Evolutionary conservation across 2,113 vertebrate species (phyloP).

Genomic region (Columba livia): DNA sequence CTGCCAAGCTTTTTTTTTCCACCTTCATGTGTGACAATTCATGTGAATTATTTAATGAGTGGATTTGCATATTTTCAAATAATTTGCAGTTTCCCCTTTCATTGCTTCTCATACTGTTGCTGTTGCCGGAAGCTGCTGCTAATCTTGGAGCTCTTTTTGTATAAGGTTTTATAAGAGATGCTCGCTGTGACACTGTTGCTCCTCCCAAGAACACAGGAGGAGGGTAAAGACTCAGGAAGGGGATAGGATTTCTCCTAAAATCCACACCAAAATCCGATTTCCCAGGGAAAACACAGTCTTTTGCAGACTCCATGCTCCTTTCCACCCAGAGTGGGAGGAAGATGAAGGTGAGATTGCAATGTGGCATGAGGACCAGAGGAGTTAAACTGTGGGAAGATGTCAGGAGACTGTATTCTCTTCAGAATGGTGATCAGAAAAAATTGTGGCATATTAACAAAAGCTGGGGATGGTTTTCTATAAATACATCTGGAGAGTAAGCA

Average conservation of each 20-base stretch:
- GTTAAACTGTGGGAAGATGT: neutral
- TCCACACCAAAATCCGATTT: neutral
- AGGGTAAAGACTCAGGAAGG: neutral
- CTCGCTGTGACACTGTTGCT: neutral
- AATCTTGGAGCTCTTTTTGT: neutral
- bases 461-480: neutral
- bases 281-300: neutral
- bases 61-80: slow-evolving; percentile 46
- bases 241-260: neutral
- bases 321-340: neutral
- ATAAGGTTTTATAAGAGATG: neutral
- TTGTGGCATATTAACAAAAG: neutral
- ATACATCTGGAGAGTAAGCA: neutral
- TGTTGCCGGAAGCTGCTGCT: neutral
- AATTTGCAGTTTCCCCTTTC: slow-evolving; percentile 1
- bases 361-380: neutral
- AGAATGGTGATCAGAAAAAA: neutral
- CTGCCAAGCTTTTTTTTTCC: neutral
- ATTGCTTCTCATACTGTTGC: neutral
- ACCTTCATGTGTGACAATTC: slow-evolving; percentile 27
- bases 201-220: neutral
- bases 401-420: neutral
- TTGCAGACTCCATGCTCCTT: neutral
- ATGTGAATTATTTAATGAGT: slow-evolving; percentile 18
- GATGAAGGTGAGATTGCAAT: neutral